Percentiles rank a stretch among this genome's conserved stretches.
phyloP scores from a whole-genome alignment of 2,113 vertebrate genomes.

The Sinosuthora webbiana region DNA sequence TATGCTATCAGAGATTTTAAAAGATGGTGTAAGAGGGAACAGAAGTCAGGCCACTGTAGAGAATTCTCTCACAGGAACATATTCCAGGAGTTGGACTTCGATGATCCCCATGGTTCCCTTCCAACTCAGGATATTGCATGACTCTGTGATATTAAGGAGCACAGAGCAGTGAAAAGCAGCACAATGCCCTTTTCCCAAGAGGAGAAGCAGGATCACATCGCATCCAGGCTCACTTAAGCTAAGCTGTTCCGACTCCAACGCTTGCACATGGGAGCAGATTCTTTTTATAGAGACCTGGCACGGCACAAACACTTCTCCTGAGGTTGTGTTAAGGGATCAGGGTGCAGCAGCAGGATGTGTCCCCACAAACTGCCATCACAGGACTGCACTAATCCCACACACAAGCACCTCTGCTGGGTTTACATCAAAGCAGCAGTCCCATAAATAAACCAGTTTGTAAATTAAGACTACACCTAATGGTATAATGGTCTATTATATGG shows the following conservation, averaged over 20 bases:
- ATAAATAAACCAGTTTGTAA: not conserved
- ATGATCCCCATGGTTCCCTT: not conserved
- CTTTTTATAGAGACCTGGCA: not conserved
- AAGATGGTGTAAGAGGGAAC: not conserved
- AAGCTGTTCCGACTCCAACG: not conserved
- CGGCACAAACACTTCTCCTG: not conserved
- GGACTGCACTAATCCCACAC: not conserved
- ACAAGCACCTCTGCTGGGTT: not conserved
- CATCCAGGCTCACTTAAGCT: not conserved
- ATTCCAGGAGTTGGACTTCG: not conserved
- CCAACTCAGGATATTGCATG: not conserved
- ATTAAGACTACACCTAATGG: not conserved
- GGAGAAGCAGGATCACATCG: not conserved
- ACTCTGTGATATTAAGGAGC: not conserved
- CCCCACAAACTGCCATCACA: not conserved
- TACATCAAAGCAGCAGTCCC: not conserved
- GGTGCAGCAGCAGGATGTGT: not conserved
- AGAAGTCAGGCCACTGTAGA: not conserved
- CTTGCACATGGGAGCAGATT: not conserved
- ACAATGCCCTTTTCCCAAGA: not conserved
- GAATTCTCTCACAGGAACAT: not conserved
- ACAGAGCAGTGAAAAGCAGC: not conserved
- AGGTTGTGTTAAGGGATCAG: not conserved
- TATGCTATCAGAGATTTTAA: not conserved
- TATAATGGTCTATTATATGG: not conserved